Conservation (phyloP, 2,113 vertebrate genomes). For the Picathartes gymnocephalus region DNA sequence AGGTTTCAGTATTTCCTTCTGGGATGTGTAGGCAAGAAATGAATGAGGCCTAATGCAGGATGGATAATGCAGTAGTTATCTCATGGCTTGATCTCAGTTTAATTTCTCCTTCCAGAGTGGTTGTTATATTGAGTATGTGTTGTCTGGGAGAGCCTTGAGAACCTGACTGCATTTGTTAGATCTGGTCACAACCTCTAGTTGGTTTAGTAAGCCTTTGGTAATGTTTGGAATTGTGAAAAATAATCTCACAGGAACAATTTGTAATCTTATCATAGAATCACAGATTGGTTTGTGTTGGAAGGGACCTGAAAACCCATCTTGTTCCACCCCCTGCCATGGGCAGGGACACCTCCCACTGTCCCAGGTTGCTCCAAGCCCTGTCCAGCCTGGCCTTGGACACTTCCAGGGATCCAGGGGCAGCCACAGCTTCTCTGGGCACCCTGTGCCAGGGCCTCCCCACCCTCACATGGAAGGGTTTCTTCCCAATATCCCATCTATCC, state of each 20-base stretch:
- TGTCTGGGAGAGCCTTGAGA: not conserved
- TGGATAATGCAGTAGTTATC: not conserved
- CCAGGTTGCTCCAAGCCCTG: fast-evolving
- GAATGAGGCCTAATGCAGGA: not conserved
- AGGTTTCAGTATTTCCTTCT: not conserved
- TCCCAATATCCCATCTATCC: fast-evolving
- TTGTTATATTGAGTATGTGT: not conserved
- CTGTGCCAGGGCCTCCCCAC: not conserved
- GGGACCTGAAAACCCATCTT: fast-evolving
- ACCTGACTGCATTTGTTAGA: not conserved
- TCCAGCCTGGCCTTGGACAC: not conserved
- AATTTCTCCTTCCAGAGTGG: not conserved
- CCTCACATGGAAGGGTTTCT: fast-evolving
- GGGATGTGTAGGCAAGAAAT: not conserved
- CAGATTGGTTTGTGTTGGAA: not conserved
- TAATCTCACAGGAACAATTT: not conserved
- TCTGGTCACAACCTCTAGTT: not conserved
- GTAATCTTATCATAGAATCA: not conserved
- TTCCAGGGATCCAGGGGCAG: not conserved
- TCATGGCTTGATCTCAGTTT: not conserved
- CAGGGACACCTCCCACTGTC: fast-evolving
- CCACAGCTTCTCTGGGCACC: not conserved
- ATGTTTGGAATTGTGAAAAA: not conserved
- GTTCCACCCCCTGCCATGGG: fast-evolving
- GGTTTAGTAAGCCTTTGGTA: not conserved